A percentile compares a stretch with the other conserved stretches of the same genome.
These are phyloP conservation scores for Polietes domitor DNA, from an alignment of 2,888 invertebrate genomes.

Conservation along the genomic window DNA sequence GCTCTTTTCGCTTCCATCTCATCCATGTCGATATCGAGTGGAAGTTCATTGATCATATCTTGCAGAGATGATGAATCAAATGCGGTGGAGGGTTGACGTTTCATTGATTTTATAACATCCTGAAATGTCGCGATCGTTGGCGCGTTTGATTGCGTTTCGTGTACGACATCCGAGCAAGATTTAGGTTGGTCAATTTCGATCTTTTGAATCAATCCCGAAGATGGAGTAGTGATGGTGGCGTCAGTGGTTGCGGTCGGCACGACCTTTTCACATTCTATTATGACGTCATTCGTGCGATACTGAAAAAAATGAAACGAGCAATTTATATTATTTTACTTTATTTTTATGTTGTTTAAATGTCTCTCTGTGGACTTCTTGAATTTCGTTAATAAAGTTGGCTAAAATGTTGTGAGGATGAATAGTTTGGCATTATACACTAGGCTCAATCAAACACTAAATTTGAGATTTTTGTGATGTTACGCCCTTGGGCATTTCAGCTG, in stretches of 20 bases:
- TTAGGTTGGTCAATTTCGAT: background rate
- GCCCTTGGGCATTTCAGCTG: no score
- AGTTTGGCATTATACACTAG: no score
- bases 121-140: background rate
- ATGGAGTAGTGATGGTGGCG: background rate
- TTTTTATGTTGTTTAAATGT: no score
- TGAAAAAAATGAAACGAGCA: slow-evolving; percentile 22
- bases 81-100: slow-evolving; percentile 20
- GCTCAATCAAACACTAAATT: no score
- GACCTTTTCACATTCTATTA: slow-evolving; percentile 57
- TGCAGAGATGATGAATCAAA: slow-evolving; percentile 30
- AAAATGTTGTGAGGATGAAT: no score
- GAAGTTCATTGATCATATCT: slow-evolving; percentile 43
- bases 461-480: no score
- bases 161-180: background rate
- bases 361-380: no score
- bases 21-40: slow-evolving; percentile 34
- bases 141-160: background rate
- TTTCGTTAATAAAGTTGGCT: no score
- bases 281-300: slow-evolving; percentile 61
- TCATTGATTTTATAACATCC: slow-evolving; percentile 41
- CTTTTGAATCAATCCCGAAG: background rate
- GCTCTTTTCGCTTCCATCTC: slow-evolving; percentile 22
- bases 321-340: no score
- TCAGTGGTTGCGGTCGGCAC: background rate